Evolutionary conservation across 1,140 invertebrate genomes (phyloP).

Genomic region (Harlomillsia oculata): DNA sequence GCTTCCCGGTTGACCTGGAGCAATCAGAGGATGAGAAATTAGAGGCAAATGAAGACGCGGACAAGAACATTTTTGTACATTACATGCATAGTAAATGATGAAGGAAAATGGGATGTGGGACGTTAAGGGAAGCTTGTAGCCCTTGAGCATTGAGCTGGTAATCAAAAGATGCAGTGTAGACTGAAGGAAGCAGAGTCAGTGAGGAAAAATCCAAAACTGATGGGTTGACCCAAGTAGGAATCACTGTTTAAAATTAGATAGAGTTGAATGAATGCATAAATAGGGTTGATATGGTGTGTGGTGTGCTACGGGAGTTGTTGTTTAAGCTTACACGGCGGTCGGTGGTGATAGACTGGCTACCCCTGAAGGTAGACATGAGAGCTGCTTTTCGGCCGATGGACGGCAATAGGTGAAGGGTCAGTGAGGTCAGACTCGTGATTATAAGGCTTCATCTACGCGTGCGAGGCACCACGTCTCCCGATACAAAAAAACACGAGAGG

Average conservation of each 20-base stretch:
- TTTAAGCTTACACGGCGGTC: no score
- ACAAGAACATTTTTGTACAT: no score
- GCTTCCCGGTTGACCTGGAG: no score
- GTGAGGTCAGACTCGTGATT: constrained; percentile 25
- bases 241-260: no score
- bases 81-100: constrained; percentile 11
- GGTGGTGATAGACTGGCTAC: constrained; percentile 10
- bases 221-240: no score
- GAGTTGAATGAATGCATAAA: no score
- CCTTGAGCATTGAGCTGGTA: no score
- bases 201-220: no score
- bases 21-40: constrained; percentile 12
- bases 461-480: constrained; percentile 27
- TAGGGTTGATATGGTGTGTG: neutral
- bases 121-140: neutral
- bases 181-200: no score
- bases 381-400: constrained; percentile 10
- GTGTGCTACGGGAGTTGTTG: no score
- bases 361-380: neutral
- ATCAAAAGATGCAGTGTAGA: no score
- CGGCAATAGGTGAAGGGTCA: constrained; percentile 25
- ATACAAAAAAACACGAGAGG: constrained; percentile 22
- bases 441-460: constrained; percentile 23
- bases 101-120: constrained; percentile 5
- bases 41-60: no score